Evolutionary conservation across 1,140 invertebrate genomes (phyloP), one percentile per base, ranked within the genome.

Genomic region (Drosophila oshimai): DNA sequence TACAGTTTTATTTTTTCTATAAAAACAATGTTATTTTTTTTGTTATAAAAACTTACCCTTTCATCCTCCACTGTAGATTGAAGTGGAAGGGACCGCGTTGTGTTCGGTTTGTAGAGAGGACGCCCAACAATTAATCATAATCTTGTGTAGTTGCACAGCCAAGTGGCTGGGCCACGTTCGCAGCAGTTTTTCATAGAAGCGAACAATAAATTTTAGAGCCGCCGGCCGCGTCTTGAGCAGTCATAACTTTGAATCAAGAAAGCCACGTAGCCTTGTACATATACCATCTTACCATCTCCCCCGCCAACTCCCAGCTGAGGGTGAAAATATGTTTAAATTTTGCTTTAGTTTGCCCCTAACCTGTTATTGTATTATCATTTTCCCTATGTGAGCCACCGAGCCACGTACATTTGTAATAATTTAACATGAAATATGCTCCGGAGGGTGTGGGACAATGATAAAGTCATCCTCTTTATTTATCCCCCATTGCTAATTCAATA

Each of bases 181-280:
- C 55, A 74, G 74, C 71, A 79, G 54, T 84, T 79, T 84, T 86
- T 84, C 79, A 83, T 54, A 57, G 44, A 62, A 31, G 47, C 57
- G 41, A 86, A 84, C 75, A 75, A 84, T 84, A 84, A 84, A 84
- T 84, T 84, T 80, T 67, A 62, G 62, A 78, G 54, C 67, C 47
- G 73, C 71, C 67, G 50, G 54, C 65, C 61, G 57, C 79, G 79
- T 78, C 78, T 83, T 84, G 58, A 70, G 74, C 79, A 74, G 79
- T 71, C 78, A 84, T 83, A 84, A 83, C 69, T 84, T 76, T 60
- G 54, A 67, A 81, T 81, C 77, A 81, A 74, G 75, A 28, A 51
- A 41, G 29, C 55, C 51, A 70, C 73, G 74, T 65, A 72, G 42
- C 45, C 74, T 37, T 20, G 13, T 47, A 49, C 34, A 18, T 17